Conservation (phyloP, 1,140 invertebrate genomes). For the Arctopsyche grandis region DNA sequence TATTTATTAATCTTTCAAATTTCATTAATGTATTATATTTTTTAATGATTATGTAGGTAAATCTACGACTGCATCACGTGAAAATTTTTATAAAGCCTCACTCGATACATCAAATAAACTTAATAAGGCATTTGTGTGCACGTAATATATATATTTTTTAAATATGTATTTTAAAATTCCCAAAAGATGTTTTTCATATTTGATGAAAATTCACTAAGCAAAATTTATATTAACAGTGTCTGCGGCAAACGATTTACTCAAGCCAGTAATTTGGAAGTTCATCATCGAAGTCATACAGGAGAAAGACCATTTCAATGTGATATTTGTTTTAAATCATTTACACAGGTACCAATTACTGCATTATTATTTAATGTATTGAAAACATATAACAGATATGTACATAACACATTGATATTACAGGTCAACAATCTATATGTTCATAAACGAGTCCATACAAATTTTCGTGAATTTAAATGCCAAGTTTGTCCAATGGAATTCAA, state of each 20-base stretch:
- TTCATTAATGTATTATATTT: background rate
- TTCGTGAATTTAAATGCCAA: constrained; percentile 31
- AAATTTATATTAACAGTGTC: background rate
- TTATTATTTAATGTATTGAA: background rate
- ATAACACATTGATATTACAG: background rate
- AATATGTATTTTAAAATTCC: background rate
- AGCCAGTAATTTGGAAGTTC: constrained; percentile 61
- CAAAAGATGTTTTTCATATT: background rate
- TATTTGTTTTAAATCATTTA: constrained; percentile 43
- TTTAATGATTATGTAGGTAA: background rate
- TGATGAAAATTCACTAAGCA: background rate
- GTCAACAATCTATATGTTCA: constrained; percentile 37
- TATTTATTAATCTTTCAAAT: background rate
- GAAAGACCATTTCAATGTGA: constrained; percentile 55
- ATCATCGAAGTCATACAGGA: constrained; percentile 64
- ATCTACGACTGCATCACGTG: background rate
- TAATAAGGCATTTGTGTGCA: background rate
- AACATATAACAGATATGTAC: background rate
- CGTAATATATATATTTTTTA: background rate
- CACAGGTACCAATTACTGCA: background rate
- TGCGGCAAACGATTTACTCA: constrained; percentile 64
- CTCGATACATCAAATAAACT: background rate
- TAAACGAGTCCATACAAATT: constrained; percentile 35
- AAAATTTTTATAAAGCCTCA: background rate
- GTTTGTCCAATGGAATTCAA: constrained; percentile 41